Evolutionary conservation across 2,888 invertebrate species (phyloP).

Genomic region (Beris chalybata): DNA sequence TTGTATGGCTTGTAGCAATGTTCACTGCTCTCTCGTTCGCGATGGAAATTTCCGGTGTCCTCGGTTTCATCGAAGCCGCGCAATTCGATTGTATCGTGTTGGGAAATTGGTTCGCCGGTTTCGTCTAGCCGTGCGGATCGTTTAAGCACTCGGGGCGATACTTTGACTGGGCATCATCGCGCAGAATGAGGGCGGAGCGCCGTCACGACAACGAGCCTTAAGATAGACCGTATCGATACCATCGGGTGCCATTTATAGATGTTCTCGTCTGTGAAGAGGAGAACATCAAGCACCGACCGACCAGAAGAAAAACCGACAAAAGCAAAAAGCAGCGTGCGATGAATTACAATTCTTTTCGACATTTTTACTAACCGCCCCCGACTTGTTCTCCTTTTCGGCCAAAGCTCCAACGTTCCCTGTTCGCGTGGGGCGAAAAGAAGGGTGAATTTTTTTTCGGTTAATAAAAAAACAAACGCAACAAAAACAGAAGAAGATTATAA

Average conservation of each 20-base stretch:
- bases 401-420: conserved; percentile 23
- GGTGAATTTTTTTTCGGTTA: too few species aligned
- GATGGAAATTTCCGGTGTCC: conserved; percentile 59
- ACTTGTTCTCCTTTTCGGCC: conserved; percentile 56
- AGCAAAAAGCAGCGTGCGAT: too few species aligned
- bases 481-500: too few species aligned
- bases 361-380: conserved; percentile 52
- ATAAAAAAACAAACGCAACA: too few species aligned
- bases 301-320: too few species aligned
- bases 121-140: conserved; percentile 71
- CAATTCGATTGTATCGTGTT: conserved; percentile 89
- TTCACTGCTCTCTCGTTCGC: conserved; percentile 14
- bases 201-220: conserved; percentile 51
- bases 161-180: conserved; percentile 70
- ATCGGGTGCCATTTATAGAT: too few species aligned
- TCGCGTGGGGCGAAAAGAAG: background rate
- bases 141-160: conserved; percentile 71
- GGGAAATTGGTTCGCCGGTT: conserved; percentile 93
- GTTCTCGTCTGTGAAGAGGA: too few species aligned
- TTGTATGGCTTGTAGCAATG: conserved; percentile 10
- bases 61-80: conserved; percentile 92
- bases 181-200: conserved; percentile 70
- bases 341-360: conserved; percentile 49
- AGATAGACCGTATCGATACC: conserved; percentile 62
- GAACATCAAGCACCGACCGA: too few species aligned